A percentile compares a stretch with the other conserved stretches of the same genome.
Evolutionary conservation across 35 echinoderm and acorn worm genomes (phyloP).

Genomic region (Lytechinus variegatus): DNA sequence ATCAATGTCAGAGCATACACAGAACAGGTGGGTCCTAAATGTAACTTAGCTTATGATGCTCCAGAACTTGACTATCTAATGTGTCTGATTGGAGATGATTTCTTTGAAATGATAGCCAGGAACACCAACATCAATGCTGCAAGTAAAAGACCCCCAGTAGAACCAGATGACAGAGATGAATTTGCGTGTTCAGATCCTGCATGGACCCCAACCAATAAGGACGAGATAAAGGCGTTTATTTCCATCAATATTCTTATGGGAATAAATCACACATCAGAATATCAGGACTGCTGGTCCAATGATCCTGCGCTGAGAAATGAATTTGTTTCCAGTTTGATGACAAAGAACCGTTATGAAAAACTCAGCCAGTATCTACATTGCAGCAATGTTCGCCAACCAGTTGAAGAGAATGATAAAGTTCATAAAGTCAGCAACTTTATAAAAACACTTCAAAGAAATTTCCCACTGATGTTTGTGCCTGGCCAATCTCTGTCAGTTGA

Average conservation of each 20-base stretch:
- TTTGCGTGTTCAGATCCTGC: neutral
- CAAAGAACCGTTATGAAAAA: conserved; percentile 48
- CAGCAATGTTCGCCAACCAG: conserved; percentile 8
- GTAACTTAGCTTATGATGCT: too few species aligned
- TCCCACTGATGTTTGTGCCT: conserved; percentile 18
- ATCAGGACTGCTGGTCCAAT: conserved; percentile 37
- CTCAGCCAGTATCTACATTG: conserved; percentile 25
- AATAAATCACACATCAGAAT: conserved; percentile 40
- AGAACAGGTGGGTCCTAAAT: too few species aligned
- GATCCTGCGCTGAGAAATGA: conserved; percentile 19
- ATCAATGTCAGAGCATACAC: too few species aligned
- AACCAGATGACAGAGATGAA: neutral
- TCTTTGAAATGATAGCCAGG: neutral
- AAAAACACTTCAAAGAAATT: neutral
- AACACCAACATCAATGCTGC: conserved; percentile 53
- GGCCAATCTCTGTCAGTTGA: neutral
- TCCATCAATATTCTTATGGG: conserved; percentile 52
- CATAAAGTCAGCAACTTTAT: neutral
- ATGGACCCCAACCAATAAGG: conserved; percentile 20
- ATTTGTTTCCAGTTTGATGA: neutral
- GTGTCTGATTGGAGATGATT: conserved; percentile 52
- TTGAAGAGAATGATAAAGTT: conserved; percentile 28
- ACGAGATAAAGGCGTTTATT: conserved; percentile 46
- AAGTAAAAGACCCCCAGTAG: conserved; percentile 22
- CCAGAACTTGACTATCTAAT: too few species aligned